Conservation (phyloP, 2,113 vertebrate genomes). For the Gymnorhina tibicen region DNA sequence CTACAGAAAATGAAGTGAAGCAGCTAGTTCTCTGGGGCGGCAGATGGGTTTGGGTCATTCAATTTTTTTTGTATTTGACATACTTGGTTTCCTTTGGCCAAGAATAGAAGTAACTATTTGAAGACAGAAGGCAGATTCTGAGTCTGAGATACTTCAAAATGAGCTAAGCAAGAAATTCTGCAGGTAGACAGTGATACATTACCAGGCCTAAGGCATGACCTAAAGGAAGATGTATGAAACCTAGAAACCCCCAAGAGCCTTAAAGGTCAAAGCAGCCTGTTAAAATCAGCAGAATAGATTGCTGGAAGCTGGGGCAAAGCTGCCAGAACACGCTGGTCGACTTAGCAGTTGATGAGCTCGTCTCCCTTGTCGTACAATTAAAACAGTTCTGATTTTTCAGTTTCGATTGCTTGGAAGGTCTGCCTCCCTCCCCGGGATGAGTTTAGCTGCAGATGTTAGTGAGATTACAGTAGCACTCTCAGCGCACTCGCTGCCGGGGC, state of each 20-base stretch:
- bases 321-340: not conserved
- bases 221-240: not conserved
- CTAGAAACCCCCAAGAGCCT: not conserved
- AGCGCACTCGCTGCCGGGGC: accelerated
- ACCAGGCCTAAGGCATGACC: not conserved
- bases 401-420: not conserved
- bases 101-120: not conserved
- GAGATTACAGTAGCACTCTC: not conserved
- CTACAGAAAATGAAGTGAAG: not conserved
- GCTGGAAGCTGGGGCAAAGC: not conserved
- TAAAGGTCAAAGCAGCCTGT: slow-evolving; percentile 2
- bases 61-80: not conserved
- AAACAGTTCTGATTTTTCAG: not conserved
- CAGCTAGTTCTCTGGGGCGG: not conserved
- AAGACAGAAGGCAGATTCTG: not conserved
- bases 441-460: not conserved
- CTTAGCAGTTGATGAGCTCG: not conserved
- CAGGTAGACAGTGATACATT: not conserved
- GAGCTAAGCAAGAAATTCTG: not conserved
- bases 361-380: not conserved
- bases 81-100: not conserved
- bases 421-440: not conserved
- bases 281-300: not conserved
- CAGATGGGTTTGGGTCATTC: not conserved
- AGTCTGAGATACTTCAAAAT: not conserved